Evolutionary conservation across 1,140 invertebrate genomes (phyloP), one percentile per base, ranked within the genome.

Genomic region (Parapsyche elsis): DNA sequence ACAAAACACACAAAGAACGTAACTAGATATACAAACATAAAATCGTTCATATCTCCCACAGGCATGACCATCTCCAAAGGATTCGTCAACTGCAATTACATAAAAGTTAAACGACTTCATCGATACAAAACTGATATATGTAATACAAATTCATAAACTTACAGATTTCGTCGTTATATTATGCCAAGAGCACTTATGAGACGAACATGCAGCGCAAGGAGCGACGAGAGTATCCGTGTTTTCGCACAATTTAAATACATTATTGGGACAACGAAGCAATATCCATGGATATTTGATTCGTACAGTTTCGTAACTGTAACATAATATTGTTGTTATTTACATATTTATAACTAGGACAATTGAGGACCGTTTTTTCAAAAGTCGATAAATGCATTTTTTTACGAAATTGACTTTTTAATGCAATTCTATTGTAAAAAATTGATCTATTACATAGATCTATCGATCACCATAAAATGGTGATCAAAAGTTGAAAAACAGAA

Each of bases 21-120:
- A 26, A 86, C 81, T 24, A 87, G 84, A 16, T 86, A 84, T 0
- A 88, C 86, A 53, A 86, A 57, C 0, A 85, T 85, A 80, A 86
- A 87, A 82, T 88, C 84, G 79, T 87, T 85, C 49, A 88, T 83
- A 83, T 88, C 84, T 73, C 87, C 87, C 49, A 88, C 83, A 21
- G 87, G 87, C 7, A 88, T 86, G 16, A 84, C 79, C 30, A 88
- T 71, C 77, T 87, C 85, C 7, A 85, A 80, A 26, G 84, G 84
- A 59, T 85, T 84, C 76, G 87, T 87, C 9, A 85, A 46, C 86
- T 87, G 73, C 81, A 86, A 87, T 44, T 78, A 80, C 71, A 75
- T 24, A 61, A 76, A 71, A 67, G 61, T 80, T 80, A 80, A 21
- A 61, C 21, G 21, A 26, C 0, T 5, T 26, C 9, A 26, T 14